A percentile compares a stretch with the other conserved stretches of the same genome.
Evolutionary conservation across 2,888 invertebrate genomes (phyloP).

Genomic region (Acanthosepion lycidas): DNA sequence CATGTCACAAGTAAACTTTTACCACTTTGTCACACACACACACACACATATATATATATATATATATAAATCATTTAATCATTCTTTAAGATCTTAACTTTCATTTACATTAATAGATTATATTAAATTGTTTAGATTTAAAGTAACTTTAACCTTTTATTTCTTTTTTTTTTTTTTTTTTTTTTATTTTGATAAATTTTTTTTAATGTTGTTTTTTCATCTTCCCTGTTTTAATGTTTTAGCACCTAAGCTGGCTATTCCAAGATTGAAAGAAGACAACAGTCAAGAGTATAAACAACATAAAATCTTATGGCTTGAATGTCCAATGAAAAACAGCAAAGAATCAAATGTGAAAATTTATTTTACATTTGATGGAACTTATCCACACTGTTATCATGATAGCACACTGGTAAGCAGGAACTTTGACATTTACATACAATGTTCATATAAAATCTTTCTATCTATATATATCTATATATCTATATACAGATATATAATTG

Average conservation of each 20-base stretch:
- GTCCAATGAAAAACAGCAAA: not conserved
- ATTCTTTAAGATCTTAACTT: not conserved
- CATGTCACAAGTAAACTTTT: too few species aligned
- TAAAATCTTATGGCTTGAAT: not conserved
- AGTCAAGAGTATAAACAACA: not conserved
- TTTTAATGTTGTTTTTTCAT: not conserved
- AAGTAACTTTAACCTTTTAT: not conserved
- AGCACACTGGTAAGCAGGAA: slow-evolving; percentile 64
- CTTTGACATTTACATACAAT: not conserved
- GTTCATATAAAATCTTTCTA: too few species aligned
- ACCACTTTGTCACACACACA: too few species aligned
- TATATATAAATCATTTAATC: not conserved
- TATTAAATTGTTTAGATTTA: not conserved
- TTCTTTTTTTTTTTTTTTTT: not conserved
- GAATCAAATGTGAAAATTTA: slow-evolving; percentile 65
- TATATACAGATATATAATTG: too few species aligned
- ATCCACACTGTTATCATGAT: slow-evolving; percentile 68
- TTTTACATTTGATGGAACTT: slow-evolving; percentile 73
- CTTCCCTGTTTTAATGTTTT: slow-evolving; percentile 46
- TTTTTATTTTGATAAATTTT: too few species aligned
- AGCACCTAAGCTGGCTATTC: slow-evolving; percentile 64
- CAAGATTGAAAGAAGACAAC: slow-evolving; percentile 49
- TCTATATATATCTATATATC: too few species aligned
- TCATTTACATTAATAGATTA: not conserved
- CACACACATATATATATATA: too few species aligned